Evolutionary conservation across 2,888 invertebrate species (phyloP), one percentile per base, ranked within the genome.

Genomic region (Apeira syringaria): DNA sequence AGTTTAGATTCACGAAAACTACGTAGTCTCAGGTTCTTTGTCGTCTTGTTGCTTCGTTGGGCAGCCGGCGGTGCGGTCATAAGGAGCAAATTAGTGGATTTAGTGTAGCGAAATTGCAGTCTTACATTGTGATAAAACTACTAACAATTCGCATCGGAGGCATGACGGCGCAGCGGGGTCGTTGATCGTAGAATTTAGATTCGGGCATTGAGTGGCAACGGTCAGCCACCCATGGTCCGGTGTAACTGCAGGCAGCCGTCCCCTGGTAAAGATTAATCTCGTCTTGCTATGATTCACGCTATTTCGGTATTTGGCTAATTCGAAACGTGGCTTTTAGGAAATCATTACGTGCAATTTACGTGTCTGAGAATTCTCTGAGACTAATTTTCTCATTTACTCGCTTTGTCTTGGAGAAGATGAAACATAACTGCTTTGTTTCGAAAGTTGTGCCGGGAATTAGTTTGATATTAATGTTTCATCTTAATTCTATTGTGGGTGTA

Each of bases 151-250:
- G 57, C 47, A 56, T 15, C 15, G 2, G 3, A 15, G 15, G 53
- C 48, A 43, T 35, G 44, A 33, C 42, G 32, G 25, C 30, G 59
- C 42, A 30, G 25, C 30, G 59, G 56, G 63, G 62, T 62, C 62
- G 51, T 52, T 46, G 64, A 42, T 52, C 61, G 44, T 32, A 26
- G 45, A 30, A 34, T 53, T 49, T 20, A 20, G 20, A 7, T 20
- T 37, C 42, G 38, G 49, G 35, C 50, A 34, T 30, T 24, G 29
- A 41, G 42, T 47, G 59, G 55, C 53, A 62, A 53, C 43, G 59
- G 39, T 44, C 54, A 49, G 36, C 18, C 27, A 30, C 39, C 48
- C 36, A 7, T 12, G 13, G 18, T 28, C 22, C 15, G 15, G 3
- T 15, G 4, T 4, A 15, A 15, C 15, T 15, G 15, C 15, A 2